Conservation (phyloP, 2,888 invertebrate species). For the Xanthorhoe spadicearia region DNA sequence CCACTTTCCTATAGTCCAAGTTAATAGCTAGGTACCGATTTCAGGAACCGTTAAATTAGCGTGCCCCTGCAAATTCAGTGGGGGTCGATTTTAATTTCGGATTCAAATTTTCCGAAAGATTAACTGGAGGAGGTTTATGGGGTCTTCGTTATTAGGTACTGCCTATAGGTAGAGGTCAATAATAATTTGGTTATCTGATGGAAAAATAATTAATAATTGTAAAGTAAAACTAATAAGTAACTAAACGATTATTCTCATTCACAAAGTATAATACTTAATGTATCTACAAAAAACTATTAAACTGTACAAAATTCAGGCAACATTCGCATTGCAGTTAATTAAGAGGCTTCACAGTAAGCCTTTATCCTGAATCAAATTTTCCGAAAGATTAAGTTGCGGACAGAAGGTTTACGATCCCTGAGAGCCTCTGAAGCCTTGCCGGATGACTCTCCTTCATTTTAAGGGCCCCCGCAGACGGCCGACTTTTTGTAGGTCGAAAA, state of each 20-base stretch:
- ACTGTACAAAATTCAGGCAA: constrained; percentile 3
- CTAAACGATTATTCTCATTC: too few species aligned
- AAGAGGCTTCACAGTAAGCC: constrained; percentile 55
- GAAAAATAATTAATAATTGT: too few species aligned
- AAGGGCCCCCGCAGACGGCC: too few species aligned
- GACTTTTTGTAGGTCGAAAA: too few species aligned
- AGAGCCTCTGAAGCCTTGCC: constrained; percentile 58
- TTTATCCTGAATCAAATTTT: constrained; percentile 65
- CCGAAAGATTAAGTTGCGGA: constrained; percentile 67
- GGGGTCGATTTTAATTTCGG: constrained; percentile 60
- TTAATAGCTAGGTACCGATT: constrained; percentile 48
- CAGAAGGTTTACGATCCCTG: constrained; percentile 64
- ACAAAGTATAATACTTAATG: too few species aligned
- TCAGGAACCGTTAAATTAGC: constrained; percentile 54
- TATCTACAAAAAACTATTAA: neutral
- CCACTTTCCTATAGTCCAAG: constrained; percentile 40
- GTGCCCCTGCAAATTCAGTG: constrained; percentile 57
- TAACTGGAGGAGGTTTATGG: constrained; percentile 63
- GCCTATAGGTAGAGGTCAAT: constrained; percentile 7
- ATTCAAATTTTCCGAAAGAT: constrained; percentile 74
- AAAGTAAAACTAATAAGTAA: too few species aligned
- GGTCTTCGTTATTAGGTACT: constrained; percentile 17
- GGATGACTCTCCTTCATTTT: constrained; percentile 39
- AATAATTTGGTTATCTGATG: neutral
- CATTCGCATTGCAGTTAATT: constrained; percentile 57